These are phyloP conservation scores for Coregonus sp. DNA, from an alignment of 2,797 vertebrate species.

Conservation along the genomic window DNA sequence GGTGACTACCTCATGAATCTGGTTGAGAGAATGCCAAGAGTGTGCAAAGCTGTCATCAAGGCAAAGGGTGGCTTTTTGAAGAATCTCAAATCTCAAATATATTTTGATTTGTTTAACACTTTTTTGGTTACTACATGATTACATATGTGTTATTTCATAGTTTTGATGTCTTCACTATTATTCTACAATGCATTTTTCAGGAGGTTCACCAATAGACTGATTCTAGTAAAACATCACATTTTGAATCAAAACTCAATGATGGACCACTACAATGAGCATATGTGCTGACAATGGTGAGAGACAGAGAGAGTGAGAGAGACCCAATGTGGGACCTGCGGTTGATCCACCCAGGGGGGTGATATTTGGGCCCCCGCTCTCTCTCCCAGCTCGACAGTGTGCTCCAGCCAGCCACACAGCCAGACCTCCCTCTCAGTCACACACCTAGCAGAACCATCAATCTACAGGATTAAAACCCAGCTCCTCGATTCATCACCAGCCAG, in stretches of 20 bases:
- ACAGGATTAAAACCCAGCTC: background rate
- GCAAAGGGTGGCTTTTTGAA: no score
- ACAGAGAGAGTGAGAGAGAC: background rate
- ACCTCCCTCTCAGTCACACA: background rate
- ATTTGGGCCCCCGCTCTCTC: background rate
- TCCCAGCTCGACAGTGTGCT: no score
- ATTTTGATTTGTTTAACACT: no score
- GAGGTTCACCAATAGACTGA: background rate
- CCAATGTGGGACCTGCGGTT: background rate
- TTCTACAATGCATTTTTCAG: no score
- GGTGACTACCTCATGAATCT: no score
- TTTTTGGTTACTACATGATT: no score
- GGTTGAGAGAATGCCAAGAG: no score
- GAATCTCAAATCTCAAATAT: no score
- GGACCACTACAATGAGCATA: background rate
- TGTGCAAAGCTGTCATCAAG: no score
- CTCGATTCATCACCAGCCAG: background rate
- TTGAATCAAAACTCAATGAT: background rate
- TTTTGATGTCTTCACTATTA: no score
- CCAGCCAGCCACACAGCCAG: background rate
- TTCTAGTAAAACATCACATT: background rate
- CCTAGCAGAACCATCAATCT: background rate
- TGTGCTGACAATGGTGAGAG: background rate
- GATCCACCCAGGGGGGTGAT: background rate
- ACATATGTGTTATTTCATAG: no score